Conservation (phyloP, 2,113 vertebrate genomes). For the Maccullochella peelii region DNA sequence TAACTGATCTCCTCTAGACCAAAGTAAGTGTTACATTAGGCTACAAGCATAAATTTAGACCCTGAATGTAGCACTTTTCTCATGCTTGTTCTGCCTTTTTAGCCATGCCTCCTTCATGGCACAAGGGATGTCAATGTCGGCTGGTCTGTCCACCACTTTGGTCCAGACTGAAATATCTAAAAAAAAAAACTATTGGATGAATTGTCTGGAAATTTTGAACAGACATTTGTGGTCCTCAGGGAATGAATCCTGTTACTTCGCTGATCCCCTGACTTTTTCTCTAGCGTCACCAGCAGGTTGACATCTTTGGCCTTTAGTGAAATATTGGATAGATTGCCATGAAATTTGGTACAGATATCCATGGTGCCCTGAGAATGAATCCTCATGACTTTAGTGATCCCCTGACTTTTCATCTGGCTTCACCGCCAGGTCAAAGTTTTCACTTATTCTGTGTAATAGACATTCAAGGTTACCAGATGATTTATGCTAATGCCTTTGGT, state of each 20-base stretch:
- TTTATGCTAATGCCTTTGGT: background rate
- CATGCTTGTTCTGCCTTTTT: too few relatives aligned
- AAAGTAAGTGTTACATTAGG: conserved; percentile 14
- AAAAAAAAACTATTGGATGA: background rate
- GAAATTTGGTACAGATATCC: background rate
- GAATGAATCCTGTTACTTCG: background rate
- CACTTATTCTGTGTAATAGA: too few relatives aligned
- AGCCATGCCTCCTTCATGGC: background rate
- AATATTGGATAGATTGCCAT: background rate
- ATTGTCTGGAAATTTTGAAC: background rate
- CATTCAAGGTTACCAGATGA: too few relatives aligned
- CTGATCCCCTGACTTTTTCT: background rate
- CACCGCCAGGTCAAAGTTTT: too few relatives aligned
- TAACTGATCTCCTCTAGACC: conserved; percentile 16
- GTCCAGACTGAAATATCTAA: background rate
- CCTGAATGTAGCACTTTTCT: background rate
- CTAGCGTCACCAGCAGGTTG: background rate
- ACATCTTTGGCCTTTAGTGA: background rate
- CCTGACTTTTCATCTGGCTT: too few relatives aligned
- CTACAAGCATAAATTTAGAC: conserved; percentile 18
- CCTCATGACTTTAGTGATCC: background rate
- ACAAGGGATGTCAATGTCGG: background rate
- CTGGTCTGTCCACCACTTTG: background rate
- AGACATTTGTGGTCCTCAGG: background rate
- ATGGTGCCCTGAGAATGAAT: too few relatives aligned